Base-by-base conservation (phyloP, 2,113 vertebrate species). In the Boulengeromyrus knoepffleri region DNA sequence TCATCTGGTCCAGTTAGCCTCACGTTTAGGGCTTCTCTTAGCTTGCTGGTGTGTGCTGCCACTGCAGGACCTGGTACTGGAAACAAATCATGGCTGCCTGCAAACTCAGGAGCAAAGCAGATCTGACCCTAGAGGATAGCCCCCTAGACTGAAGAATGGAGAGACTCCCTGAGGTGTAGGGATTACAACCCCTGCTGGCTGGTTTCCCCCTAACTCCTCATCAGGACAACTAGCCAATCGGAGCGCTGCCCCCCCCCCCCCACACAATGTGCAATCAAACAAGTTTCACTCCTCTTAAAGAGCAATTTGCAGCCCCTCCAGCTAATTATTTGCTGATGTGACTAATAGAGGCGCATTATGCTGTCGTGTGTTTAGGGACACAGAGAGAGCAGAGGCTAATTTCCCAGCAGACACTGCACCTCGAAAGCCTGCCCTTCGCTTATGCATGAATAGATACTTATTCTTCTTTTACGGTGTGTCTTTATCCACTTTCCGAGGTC, bases 321-420 rank as follows among this genome's bases (percentile, higher is more conserved):
- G 87, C 7, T 88, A 58, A 66, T 45, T 92, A 27, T 90, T 77
- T 89, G 90, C 53, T 36, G 47, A 74, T 49, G n/a, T 52, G 56
- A 56, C 53, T 58, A 50, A 42, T 31, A 39, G 58, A 53, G 13
- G 47, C 12, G 7, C 42, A 36, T 88, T 89, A 90, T 86, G 74
- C 45, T 88, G 80, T 77, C 80, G n/a, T 88, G 85, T 52, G 85
- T 52, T 52, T 10, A 52, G 56, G 87, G 53, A 83, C 31, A 87
- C 21, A 85, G 70, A 49, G 86, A 91, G 86, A 88, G 83, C 90
- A 15, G 39, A 27, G 89, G 42, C 91, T 90, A 87, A 91, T 91
- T 92, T 91, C 90, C 90, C 90, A 90, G 90, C 74, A 90, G 58
- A 89, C 66, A 77, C 10, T 70, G 62, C 46, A 74, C 90, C 85